Evolutionary conservation across 2,797 vertebrate genomes (phyloP).

Genomic region (Squalus acanthias): DNA sequence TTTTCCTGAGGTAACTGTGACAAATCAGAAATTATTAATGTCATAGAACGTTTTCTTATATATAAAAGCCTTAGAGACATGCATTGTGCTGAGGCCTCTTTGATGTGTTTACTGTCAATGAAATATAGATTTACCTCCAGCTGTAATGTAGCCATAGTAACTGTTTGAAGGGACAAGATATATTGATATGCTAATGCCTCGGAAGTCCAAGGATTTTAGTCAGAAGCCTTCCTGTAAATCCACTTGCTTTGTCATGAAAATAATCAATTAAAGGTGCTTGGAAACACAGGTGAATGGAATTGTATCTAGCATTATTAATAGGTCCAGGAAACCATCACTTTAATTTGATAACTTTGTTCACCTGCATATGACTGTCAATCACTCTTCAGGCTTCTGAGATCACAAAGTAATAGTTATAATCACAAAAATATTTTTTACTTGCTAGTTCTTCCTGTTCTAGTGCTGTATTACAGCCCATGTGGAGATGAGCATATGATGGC

Average conservation of each 20-base stretch:
- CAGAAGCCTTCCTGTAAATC: background rate
- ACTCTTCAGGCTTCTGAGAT: background rate
- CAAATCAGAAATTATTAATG: conserved; percentile 4
- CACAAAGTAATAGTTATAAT: background rate
- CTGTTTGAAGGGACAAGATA: background rate
- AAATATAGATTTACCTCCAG: background rate
- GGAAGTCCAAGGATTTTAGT: background rate
- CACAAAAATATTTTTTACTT: background rate
- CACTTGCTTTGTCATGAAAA: background rate
- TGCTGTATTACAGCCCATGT: background rate
- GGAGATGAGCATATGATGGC: background rate
- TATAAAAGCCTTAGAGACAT: background rate
- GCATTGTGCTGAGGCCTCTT: background rate
- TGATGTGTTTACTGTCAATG: background rate
- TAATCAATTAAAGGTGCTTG: background rate
- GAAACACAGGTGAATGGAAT: background rate
- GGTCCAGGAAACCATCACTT: background rate
- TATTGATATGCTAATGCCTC: background rate
- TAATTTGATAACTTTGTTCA: conserved; percentile 2
- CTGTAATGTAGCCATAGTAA: background rate
- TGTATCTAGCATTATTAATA: background rate
- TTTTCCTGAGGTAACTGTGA: background rate
- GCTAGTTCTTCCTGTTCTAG: background rate
- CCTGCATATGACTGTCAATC: background rate
- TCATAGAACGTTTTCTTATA: background rate